phyloP scores from a whole-genome alignment of 1,140 invertebrate genomes.

The Oscheius sp. region DNA sequence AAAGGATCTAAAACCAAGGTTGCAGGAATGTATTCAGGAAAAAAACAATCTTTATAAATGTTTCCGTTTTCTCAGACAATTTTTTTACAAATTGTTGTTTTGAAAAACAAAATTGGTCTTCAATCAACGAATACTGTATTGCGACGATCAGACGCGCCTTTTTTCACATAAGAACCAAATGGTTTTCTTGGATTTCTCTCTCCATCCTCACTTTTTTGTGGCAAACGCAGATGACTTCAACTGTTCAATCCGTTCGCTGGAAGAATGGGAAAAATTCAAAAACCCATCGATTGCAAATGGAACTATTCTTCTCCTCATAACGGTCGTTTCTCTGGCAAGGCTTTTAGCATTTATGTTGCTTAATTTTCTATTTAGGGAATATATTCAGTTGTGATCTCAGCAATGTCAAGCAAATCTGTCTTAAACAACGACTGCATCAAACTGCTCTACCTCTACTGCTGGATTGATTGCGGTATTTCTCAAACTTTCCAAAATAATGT shows the following conservation, averaged over 20 bases:
- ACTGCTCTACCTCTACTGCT: neutral
- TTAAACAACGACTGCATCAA: neutral
- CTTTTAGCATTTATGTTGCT: neutral
- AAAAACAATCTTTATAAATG: too few species aligned
- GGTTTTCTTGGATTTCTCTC: slow-evolving; percentile 2
- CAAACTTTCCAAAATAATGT: neutral
- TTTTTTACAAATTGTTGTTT: too few species aligned
- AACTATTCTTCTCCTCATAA: neutral
- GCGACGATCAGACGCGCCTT: too few species aligned
- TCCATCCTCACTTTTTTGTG: neutral
- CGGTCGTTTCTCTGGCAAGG: neutral
- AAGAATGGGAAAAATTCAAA: neutral
- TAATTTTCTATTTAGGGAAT: neutral
- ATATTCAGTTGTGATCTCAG: neutral
- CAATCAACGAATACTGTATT: too few species aligned
- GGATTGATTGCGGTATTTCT: neutral
- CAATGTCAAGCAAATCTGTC: neutral
- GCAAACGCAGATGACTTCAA: neutral
- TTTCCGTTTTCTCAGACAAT: too few species aligned
- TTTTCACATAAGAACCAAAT: too few species aligned
- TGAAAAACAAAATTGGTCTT: too few species aligned
- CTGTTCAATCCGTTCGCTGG: neutral
- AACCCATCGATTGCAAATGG: neutral
- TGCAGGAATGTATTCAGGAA: too few species aligned
- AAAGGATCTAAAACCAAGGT: too few species aligned